Evolutionary conservation across 1,140 invertebrate species (phyloP).

Genomic region (Hyphantria cunea): DNA sequence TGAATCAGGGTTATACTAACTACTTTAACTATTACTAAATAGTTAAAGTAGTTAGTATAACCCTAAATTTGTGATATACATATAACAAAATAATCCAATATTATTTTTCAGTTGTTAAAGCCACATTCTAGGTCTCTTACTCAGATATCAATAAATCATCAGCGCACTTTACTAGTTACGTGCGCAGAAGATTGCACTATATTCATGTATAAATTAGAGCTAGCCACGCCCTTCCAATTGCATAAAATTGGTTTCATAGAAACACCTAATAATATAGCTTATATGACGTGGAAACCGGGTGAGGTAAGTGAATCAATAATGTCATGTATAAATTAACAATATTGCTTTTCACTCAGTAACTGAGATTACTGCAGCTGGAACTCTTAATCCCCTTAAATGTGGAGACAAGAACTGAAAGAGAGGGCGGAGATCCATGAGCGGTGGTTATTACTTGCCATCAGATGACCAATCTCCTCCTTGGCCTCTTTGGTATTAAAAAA

Average conservation of each 20-base stretch:
- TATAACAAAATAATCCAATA: background rate
- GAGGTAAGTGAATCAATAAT: constrained; percentile 41
- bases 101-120: constrained; percentile 83
- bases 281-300: constrained; percentile 85
- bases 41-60: no score
- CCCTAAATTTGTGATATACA: no score
- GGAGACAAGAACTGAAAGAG: no score
- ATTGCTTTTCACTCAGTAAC: no score
- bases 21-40: no score
- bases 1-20: no score
- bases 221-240: constrained; percentile 74
- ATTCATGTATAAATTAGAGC: constrained; percentile 84
- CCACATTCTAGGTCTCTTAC: constrained; percentile 85
- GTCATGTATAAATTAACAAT: background rate
- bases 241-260: constrained; percentile 85
- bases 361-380: no score
- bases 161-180: constrained; percentile 83
- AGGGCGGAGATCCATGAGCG: no score
- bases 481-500: no score
- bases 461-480: no score
- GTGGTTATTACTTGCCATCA: no score
- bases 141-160: constrained; percentile 82
- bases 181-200: constrained; percentile 85
- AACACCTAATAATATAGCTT: constrained; percentile 83
- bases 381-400: no score